Conservation (phyloP, 2,888 invertebrate species). For the Drosophila incognita region DNA sequence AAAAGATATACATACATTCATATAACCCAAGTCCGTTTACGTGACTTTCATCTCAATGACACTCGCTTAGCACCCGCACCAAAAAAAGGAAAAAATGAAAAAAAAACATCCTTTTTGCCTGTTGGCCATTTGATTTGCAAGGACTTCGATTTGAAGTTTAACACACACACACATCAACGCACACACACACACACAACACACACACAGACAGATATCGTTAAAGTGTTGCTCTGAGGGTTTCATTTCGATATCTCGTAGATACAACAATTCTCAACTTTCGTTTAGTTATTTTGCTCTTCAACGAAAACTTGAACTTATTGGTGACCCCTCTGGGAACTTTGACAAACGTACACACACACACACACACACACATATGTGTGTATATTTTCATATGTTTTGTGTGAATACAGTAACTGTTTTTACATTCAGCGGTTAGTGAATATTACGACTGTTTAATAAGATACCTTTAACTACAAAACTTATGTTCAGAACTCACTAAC, state of each 20-base stretch:
- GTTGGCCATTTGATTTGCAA: constrained; percentile 55
- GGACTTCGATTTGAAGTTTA: constrained; percentile 72
- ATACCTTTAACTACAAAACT: neutral
- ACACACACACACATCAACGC: constrained; percentile 32
- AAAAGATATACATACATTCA: neutral
- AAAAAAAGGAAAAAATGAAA: neutral
- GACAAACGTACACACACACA: constrained; percentile 13
- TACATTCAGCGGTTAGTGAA: constrained; percentile 9
- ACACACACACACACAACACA: neutral
- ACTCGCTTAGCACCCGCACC: constrained; percentile 26
- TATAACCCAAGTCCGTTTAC: constrained; percentile 59
- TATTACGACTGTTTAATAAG: neutral
- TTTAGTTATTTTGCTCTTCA: constrained; percentile 29
- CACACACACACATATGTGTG: neutral
- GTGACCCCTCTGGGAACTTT: constrained; percentile 30
- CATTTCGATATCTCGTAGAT: constrained; percentile 35
- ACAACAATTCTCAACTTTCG: constrained; percentile 42
- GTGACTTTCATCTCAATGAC: constrained; percentile 74
- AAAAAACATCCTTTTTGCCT: constrained; percentile 33
- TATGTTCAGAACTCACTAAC: neutral
- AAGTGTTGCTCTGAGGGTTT: constrained; percentile 34
- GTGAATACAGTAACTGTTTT: neutral
- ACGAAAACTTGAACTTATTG: constrained; percentile 6
- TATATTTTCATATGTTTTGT: neutral
- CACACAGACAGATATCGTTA: constrained; percentile 25